Percentiles rank a stretch among this genome's conserved stretches.
phyloP scores from a whole-genome alignment of 2,113 vertebrate genomes.

The Thalassarche chlororhynchos region DNA sequence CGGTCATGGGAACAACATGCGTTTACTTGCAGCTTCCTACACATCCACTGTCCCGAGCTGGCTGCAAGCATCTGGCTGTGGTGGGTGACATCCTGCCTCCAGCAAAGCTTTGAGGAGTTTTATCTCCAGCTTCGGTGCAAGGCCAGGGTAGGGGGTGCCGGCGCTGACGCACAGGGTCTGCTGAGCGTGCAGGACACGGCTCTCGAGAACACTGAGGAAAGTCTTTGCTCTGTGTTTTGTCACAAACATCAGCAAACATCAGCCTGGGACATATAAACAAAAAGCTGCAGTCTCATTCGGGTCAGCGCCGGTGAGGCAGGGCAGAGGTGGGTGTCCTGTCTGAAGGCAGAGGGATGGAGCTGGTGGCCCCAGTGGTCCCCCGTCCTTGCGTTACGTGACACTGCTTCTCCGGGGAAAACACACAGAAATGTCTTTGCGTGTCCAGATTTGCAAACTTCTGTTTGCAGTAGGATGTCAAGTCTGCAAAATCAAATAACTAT shows the following conservation, averaged over 20 bases:
- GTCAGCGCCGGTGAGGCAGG: neutral
- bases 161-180: fast-evolving
- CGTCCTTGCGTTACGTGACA: fast-evolving
- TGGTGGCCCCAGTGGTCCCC: fast-evolving
- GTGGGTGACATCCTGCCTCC: neutral
- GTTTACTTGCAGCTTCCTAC: neutral
- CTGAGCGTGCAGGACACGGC: fast-evolving
- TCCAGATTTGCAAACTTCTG: neutral
- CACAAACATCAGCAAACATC: neutral
- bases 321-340: neutral
- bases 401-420: neutral
- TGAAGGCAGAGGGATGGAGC: neutral
- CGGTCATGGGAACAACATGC: neutral
- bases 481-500: neutral
- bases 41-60: neutral
- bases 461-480: neutral
- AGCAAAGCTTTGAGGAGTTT: neutral
- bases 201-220: neutral
- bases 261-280: neutral
- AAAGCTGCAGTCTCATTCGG: neutral
- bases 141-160: neutral
- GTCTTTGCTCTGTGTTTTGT: neutral
- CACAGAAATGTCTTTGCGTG: fast-evolving
- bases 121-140: neutral
- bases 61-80: neutral